Base-by-base conservation (phyloP, 2,797 vertebrate genomes). In the Uromys caudimaculatus region DNA sequence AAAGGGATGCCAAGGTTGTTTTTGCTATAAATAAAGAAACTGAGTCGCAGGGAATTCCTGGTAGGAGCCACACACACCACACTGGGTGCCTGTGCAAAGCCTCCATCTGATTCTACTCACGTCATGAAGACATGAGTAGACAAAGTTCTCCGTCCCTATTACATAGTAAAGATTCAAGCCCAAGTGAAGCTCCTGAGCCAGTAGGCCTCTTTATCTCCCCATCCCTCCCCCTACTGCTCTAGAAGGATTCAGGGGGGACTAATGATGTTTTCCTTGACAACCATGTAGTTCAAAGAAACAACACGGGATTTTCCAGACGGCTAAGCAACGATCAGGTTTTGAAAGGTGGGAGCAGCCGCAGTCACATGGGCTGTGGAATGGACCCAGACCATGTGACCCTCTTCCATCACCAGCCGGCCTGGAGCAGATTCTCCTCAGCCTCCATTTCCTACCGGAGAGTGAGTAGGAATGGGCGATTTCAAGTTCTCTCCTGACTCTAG, bases 251-350 rank as follows among this genome's bases (percentile, higher is more conserved):
- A n/a, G n/a, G 35, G 67, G n/a, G 44, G 60, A 35, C 75, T 69
- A 38, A 7, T 0, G 27, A 56, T 86, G 54, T 75, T 94, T 87
- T 91, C 56, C 85, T 89, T 78, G 50, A 92, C 35, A 35, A 78
- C 78, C 52, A 19, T 0, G 32, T 67, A 17, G 62, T 47, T 86
- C 76, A 62, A 77, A 82, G 90, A 83, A 69, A 76, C 52, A 75
- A 35, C 7, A 32, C 12, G 50, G 24, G 60, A 35, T 54, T 82
- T 82, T 77, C 89, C 85, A 88, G 73, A 44, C 0, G 3, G 69
- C 54, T 38, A 79, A 69, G 92, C 3, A n/a, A 10, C 11, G n/a
- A 23, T 32, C 0, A 8, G 21, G 67, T 32, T 58, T 11, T 52
- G 73, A 73, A 38, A 75, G 52, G 24, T 10, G 7, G 67, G 87